Base-by-base conservation (phyloP, 92 coral and sea anemone genomes). In the Paragorgia papillata region DNA sequence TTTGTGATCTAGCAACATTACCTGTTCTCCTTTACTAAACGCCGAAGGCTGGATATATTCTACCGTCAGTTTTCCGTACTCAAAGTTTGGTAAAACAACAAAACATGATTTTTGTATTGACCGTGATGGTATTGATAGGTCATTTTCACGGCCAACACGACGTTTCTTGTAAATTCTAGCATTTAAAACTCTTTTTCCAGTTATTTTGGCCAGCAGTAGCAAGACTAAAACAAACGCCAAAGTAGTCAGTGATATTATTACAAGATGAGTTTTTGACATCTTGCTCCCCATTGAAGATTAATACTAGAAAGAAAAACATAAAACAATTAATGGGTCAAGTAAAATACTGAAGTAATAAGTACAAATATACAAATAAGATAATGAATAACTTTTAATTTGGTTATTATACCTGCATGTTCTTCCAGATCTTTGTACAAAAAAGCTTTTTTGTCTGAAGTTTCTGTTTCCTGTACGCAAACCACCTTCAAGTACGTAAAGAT, bases 181-280 rank as follows among this genome's bases (percentile, higher is more conserved):
- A 29, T 46, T 68, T 27, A 68, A 10, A 68, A 49, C 21, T 27
- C 58, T 15, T 49, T 44, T 68, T 21, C 40, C 58, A 30, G 41
- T 59, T 29, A 68, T 44, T 68, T 68, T 68, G 33, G 54, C 59
- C 75, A 68, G 48, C 75, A 44, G n/a, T 34, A 37, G 22, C 26
- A 68, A 29, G 1, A 68, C 75, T 13, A 68, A 17, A 22, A 48
- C 58, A 14, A 68, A 9, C 59, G 29, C 59, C 1, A 68, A 34
- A 26, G 50, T 27, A 21, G 75, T 26, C 41, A 68, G 39, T 25
- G 59, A 10, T 46, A 68, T 68, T 26, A 37, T 59, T 25, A 68
- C 33, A n/a, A 46, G 21, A 2, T 68, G 75, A 21, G 59, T 12
- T 68, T 46, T 20, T 12, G 51, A 44, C 24, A 68, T 21, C n/a